Percentiles rank a stretch among this genome's conserved stretches.
These are phyloP conservation scores for Cynoglossus semilaevis DNA, from an alignment of 2,113 vertebrate genomes.

Conservation along the genomic window DNA sequence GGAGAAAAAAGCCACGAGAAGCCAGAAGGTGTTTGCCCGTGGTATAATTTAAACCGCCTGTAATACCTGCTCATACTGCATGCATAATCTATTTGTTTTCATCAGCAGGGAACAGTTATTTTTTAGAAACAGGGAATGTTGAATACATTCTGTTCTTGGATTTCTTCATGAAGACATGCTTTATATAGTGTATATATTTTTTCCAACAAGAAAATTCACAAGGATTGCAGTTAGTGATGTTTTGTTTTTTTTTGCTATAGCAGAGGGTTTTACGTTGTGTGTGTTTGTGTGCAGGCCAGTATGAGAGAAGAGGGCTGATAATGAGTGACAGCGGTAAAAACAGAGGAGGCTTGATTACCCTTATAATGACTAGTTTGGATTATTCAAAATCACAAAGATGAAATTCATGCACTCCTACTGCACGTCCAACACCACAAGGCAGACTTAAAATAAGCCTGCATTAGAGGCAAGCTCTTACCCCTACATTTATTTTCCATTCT, in stretches of 20 bases:
- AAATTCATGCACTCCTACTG: conserved; percentile 60
- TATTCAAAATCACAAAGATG: conserved; percentile 60
- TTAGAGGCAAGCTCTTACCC: conserved; percentile 39
- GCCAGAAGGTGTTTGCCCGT: conserved; percentile 10
- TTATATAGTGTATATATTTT: no score
- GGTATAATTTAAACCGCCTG: background rate
- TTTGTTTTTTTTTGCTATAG: conserved; percentile 14
- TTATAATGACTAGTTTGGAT: conserved; percentile 63
- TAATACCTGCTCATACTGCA: no score
- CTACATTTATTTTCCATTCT: conserved; percentile 13
- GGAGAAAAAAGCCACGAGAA: background rate
- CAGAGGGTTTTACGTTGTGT: conserved; percentile 3
- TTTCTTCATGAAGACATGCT: no score
- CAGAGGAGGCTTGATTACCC: conserved; percentile 53
- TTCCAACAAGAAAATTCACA: no score
- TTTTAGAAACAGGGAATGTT: no score
- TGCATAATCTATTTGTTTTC: no score
- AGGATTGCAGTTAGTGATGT: background rate
- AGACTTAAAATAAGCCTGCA: conserved; percentile 52
- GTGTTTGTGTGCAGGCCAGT: conserved; percentile 9
- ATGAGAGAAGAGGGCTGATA: conserved; percentile 26
- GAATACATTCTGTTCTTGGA: no score
- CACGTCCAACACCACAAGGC: conserved; percentile 45
- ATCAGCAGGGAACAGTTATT: no score
- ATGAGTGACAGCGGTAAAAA: conserved; percentile 55